These are phyloP conservation scores for Lota lota DNA, from an alignment of 2,113 vertebrate genomes.

Conservation along the genomic window DNA sequence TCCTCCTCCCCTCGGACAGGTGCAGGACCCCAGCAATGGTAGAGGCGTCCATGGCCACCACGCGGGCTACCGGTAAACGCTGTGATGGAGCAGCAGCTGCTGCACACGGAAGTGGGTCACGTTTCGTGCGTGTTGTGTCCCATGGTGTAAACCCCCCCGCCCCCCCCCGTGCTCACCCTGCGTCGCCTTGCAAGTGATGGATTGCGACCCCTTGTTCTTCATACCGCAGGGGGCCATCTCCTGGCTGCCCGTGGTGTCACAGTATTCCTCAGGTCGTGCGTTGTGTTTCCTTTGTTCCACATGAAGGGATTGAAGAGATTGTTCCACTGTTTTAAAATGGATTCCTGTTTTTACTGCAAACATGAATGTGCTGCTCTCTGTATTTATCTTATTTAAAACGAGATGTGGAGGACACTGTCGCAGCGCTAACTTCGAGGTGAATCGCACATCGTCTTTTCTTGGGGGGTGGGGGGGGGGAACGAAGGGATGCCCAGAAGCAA, in stretches of 20 bases:
- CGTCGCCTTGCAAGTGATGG: conserved; percentile 62
- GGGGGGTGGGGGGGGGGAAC: too few species aligned
- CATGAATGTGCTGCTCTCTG: conserved; percentile 39
- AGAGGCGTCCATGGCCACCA: conserved; percentile 88
- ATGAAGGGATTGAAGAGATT: conserved; percentile 49
- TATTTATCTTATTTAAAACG: conserved; percentile 33
- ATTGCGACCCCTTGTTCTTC: conserved; percentile 26
- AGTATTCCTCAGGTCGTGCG: conserved; percentile 61
- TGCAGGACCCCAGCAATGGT: conserved; percentile 80
- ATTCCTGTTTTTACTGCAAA: conserved; percentile 38
- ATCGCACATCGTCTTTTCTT: conserved; percentile 4
- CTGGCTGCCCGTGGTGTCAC: conserved; percentile 39
- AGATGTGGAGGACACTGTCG: conserved; percentile 23
- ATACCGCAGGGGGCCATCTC: conserved; percentile 23
- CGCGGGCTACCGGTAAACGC: conserved; percentile 86
- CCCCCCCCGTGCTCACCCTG: conserved; percentile 42
- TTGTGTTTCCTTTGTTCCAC: conserved; percentile 55
- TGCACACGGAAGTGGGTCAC: too few species aligned
- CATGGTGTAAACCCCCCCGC: conserved; percentile 7
- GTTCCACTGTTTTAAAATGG: conserved; percentile 22
- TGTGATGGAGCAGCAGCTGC: neutral
- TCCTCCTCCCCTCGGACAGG: conserved; percentile 72
- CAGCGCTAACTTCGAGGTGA: conserved; percentile 36
- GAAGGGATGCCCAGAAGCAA: conserved; percentile 33
- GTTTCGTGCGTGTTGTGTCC: too few species aligned